phyloP scores from a whole-genome alignment of 2,888 invertebrate genomes.

The Ommatoiulus sabulosus region DNA sequence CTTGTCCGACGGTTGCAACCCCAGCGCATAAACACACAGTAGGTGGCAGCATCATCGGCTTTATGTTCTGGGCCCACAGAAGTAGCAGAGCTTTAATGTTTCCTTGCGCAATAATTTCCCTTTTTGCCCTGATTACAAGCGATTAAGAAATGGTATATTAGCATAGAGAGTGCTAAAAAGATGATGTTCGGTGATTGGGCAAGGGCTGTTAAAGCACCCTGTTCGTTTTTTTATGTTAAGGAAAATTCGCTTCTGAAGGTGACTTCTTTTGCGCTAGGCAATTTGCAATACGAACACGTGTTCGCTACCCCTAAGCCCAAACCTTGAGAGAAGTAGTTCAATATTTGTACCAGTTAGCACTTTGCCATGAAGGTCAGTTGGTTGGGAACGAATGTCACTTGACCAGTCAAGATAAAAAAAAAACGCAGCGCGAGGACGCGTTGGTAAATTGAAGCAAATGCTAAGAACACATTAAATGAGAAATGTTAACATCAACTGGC shows the following conservation, averaged over 20 bases:
- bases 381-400: not conserved
- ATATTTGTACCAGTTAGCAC: not conserved
- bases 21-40: too few species aligned
- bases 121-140: not conserved
- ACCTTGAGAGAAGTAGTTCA: slow-evolving; percentile 3
- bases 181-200: not conserved
- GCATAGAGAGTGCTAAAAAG: not conserved
- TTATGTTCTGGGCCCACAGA: too few species aligned
- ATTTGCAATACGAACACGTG: not conserved
- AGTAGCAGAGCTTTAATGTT: too few species aligned
- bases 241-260: not conserved
- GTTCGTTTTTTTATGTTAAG: not conserved
- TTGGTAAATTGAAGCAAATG: not conserved
- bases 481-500: not conserved
- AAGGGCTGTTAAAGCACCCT: not conserved
- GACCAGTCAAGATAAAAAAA: not conserved
- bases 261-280: not conserved
- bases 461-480: not conserved
- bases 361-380: not conserved
- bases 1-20: too few species aligned
- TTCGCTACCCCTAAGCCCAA: not conserved
- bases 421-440: too few species aligned
- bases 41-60: too few species aligned
- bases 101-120: not conserved
- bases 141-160: not conserved